Evolutionary conservation across 2,797 vertebrate genomes (phyloP).

Genomic region (Acanthornis magna): DNA sequence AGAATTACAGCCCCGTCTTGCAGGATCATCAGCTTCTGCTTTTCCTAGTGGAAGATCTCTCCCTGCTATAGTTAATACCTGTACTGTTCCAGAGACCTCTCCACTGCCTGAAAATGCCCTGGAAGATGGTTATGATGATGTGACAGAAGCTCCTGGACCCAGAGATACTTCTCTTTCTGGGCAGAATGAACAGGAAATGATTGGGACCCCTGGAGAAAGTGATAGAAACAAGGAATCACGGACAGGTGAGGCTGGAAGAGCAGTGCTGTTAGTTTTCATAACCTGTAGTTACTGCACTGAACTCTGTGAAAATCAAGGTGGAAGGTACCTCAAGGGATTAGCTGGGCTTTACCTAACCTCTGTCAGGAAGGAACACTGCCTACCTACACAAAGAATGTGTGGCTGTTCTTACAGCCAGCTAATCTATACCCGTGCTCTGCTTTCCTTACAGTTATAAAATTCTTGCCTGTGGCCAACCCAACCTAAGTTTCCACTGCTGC

Average conservation of each 20-base stretch:
- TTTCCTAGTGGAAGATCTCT: not conserved
- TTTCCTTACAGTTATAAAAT: not conserved
- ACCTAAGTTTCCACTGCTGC: not conserved
- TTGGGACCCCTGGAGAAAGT: not conserved
- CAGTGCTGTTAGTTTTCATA: not conserved
- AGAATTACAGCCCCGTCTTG: not conserved
- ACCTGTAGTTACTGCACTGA: not conserved
- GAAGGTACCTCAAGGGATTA: not conserved
- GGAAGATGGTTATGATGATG: slow-evolving; percentile 45
- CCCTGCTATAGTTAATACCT: not conserved
- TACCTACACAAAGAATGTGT: not conserved
- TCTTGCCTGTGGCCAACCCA: not conserved
- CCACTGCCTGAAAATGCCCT: not conserved
- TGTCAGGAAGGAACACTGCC: not conserved
- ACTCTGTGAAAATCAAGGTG: not conserved
- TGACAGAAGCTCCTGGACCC: not conserved
- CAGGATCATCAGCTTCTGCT: not conserved
- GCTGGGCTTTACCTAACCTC: not conserved
- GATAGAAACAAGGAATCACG: not conserved
- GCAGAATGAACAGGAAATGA: not conserved
- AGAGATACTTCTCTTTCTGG: not conserved
- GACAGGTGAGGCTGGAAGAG: slow-evolving; percentile 18
- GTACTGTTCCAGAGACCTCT: not conserved
- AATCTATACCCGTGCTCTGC: not conserved
- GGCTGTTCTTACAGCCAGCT: not conserved